These are phyloP conservation scores for Corythaeola cristata DNA, from an alignment of 2,113 vertebrate genomes.

Conservation along the genomic window DNA sequence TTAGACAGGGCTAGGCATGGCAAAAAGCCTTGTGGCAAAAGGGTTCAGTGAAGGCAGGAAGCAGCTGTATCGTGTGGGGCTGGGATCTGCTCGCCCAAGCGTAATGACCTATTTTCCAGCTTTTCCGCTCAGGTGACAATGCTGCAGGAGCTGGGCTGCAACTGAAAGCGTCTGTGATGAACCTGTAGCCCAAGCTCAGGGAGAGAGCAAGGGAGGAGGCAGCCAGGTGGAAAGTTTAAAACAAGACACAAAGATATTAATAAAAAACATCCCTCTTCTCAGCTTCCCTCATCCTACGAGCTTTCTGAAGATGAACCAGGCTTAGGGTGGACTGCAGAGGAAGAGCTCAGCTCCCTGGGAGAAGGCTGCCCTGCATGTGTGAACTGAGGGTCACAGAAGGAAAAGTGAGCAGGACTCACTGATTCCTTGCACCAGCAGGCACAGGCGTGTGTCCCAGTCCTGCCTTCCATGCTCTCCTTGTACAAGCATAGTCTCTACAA, in stretches of 20 bases:
- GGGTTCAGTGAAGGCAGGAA: not conserved
- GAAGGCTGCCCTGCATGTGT: not conserved
- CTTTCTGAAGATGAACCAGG: not conserved
- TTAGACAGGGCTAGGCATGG: not conserved
- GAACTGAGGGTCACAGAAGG: not conserved
- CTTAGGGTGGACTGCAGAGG: not conserved
- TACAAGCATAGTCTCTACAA: not conserved
- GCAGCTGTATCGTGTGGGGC: constrained; percentile 46
- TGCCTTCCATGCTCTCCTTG: not conserved
- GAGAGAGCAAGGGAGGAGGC: not conserved
- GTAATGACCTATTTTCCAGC: constrained; percentile 72
- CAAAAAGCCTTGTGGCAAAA: not conserved
- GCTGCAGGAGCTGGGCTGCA: constrained; percentile 34
- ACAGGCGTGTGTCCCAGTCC: not conserved
- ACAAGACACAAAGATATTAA: not conserved
- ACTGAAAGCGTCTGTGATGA: constrained; percentile 39
- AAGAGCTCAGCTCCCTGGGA: not conserved
- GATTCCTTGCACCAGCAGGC: not conserved
- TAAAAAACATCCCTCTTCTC: not conserved
- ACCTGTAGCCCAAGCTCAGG: constrained; percentile 9
- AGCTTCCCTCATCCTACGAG: not conserved
- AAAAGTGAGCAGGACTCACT: not conserved
- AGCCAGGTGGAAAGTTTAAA: constrained; percentile 55
- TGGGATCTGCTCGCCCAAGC: constrained; percentile 52
- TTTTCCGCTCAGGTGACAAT: constrained; percentile 67